A percentile compares a stretch with the other conserved stretches of the same genome.
Evolutionary conservation across 2,797 vertebrate genomes (phyloP).

Genomic region (Sebastes alutus): DNA sequence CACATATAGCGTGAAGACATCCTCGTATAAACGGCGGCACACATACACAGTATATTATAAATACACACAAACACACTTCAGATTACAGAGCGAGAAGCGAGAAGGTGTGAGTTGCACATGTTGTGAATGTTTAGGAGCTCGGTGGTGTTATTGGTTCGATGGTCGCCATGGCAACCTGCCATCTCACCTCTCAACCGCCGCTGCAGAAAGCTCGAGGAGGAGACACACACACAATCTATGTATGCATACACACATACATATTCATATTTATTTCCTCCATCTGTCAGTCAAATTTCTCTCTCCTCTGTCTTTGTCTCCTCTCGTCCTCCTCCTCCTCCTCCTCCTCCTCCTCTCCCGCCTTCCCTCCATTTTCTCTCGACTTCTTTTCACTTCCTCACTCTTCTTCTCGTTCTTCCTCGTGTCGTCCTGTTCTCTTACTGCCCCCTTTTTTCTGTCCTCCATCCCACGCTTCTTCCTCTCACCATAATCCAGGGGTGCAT

Average conservation of each 20-base stretch:
- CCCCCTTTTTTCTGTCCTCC: background rate
- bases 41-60: background rate
- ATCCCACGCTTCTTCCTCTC: background rate
- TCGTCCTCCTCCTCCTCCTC: background rate
- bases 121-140: conserved; percentile 63
- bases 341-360: background rate
- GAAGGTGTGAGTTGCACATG: conserved; percentile 61
- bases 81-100: conserved; percentile 13
- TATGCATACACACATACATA: conserved; percentile 30
- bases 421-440: background rate
- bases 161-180: conserved; percentile 74
- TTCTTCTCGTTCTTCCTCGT: conserved; percentile 12
- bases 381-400: background rate
- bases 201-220: conserved; percentile 32
- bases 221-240: background rate
- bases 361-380: background rate
- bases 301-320: background rate
- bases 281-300: conserved; percentile 15
- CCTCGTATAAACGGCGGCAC: background rate
- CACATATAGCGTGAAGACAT: background rate
- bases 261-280: conserved; percentile 26
- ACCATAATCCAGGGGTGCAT: too few relatives aligned
- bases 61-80: background rate
- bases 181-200: conserved; percentile 63
- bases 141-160: conserved; percentile 61